Evolutionary conservation across 2,888 invertebrate genomes (phyloP).

Genomic region (Gymnocheta viridis): DNA sequence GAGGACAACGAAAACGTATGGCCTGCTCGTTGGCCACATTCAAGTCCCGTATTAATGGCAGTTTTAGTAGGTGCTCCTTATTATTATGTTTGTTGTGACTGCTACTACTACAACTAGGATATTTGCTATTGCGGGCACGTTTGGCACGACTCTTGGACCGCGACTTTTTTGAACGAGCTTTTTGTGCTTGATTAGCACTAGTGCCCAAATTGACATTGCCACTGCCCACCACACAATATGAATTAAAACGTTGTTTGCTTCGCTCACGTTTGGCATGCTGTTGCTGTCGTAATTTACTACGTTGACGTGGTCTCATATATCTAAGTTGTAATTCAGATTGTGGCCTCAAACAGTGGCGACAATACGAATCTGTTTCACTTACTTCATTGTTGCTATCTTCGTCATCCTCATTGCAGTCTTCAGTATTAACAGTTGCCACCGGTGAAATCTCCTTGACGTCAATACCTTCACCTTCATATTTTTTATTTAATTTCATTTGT

Average conservation of each 20-base stretch:
- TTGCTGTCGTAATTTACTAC: constrained; percentile 73
- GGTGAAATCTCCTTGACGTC: constrained; percentile 36
- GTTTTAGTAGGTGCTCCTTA: constrained; percentile 60
- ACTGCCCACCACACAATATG: constrained; percentile 65
- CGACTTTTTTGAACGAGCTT: constrained; percentile 48
- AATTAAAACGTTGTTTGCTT: constrained; percentile 47
- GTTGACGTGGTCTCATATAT: constrained; percentile 72
- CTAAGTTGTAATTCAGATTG: constrained; percentile 76
- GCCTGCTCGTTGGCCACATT: constrained; percentile 78
- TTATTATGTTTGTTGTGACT: constrained; percentile 46
- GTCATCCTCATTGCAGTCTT: constrained; percentile 23
- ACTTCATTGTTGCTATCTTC: constrained; percentile 55
- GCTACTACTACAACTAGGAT: constrained; percentile 37
- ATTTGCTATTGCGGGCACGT: constrained; percentile 66
- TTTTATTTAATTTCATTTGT: constrained; percentile 43
- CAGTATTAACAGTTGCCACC: constrained; percentile 37
- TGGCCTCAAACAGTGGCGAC: constrained; percentile 79
- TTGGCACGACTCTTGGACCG: constrained; percentile 64
- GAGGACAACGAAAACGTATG: constrained; percentile 80
- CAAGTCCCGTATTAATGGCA: constrained; percentile 73
- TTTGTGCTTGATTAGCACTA: constrained; percentile 66
- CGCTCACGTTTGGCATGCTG: constrained; percentile 68
- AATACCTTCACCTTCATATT: constrained; percentile 22
- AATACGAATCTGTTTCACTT: constrained; percentile 72
- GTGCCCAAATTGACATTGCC: constrained; percentile 56